Evolutionary conservation across 2,888 invertebrate genomes (phyloP).

Genomic region (Doris montereyensis): DNA sequence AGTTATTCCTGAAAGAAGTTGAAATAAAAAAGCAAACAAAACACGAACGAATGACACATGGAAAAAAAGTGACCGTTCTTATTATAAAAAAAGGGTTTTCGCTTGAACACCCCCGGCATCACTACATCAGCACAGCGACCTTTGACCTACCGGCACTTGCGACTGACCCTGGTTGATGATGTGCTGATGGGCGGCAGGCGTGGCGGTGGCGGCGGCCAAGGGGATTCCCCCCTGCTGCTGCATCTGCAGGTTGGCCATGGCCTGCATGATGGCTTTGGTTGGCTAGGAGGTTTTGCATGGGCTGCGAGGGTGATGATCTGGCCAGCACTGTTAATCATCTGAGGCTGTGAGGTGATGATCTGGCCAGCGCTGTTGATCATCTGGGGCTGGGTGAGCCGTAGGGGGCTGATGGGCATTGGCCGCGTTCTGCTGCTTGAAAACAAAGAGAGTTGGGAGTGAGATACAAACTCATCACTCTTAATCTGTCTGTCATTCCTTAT

Average conservation of each 20-base stretch:
- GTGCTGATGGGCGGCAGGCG: constrained; percentile 52
- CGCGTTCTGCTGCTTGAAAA: constrained; percentile 59
- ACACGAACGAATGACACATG: no score
- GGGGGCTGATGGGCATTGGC: constrained; percentile 51
- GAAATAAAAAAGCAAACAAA: no score
- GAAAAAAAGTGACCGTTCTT: no score
- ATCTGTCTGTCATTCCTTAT: no score
- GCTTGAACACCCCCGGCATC: no score
- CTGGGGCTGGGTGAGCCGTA: constrained; percentile 63
- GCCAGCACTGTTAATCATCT: constrained; percentile 61
- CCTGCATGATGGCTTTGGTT: constrained; percentile 59
- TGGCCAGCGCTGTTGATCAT: constrained; percentile 62
- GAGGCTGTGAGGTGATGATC: constrained; percentile 63
- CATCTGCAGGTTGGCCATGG: constrained; percentile 59
- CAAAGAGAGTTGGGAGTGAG: constrained; percentile 11
- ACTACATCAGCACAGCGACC: no score
- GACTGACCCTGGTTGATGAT: constrained; percentile 60
- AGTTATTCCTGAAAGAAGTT: no score
- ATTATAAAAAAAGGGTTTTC: no score
- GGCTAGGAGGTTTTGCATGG: constrained; percentile 45
- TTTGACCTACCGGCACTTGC: constrained; percentile 46
- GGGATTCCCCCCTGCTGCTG: constrained; percentile 58
- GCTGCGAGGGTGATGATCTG: constrained; percentile 64
- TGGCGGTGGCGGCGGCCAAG: constrained; percentile 46
- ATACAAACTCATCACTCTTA: background rate